Percentiles rank a stretch among this genome's conserved stretches.
These are phyloP conservation scores for Pseudococcus longispinus DNA, from an alignment of 2,888 invertebrate genomes.

Conservation along the genomic window DNA sequence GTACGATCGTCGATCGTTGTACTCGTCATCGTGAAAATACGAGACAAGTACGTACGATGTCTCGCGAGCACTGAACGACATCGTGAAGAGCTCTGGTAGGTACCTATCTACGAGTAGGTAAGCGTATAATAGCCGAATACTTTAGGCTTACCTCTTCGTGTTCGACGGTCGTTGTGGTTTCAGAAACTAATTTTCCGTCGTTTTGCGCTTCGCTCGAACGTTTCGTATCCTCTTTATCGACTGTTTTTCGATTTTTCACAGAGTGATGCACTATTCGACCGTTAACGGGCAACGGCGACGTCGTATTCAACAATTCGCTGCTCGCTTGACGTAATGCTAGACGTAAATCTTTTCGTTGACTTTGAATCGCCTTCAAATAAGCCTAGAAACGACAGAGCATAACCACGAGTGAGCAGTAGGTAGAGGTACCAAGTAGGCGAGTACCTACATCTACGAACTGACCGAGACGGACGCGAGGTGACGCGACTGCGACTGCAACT, in stretches of 20 bases:
- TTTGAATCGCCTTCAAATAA: slow-evolving; percentile 72
- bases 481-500: no score
- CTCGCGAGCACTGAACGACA: no score
- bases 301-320: slow-evolving; percentile 66
- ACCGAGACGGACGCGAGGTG: no score
- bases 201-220: slow-evolving; percentile 78
- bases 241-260: slow-evolving; percentile 77
- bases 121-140: no score
- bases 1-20: no score
- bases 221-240: slow-evolving; percentile 84
- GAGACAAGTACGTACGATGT: no score
- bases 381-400: slow-evolving; percentile 70
- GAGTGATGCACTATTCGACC: slow-evolving; percentile 75
- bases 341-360: slow-evolving; percentile 72
- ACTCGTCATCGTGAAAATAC: no score
- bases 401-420: no score
- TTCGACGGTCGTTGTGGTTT: slow-evolving; percentile 81
- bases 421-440: no score
- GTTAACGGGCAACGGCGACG: slow-evolving; percentile 69
- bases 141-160: slow-evolving; percentile 78
- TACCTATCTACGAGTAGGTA: no score
- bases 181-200: slow-evolving; percentile 86
- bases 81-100: no score
- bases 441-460: no score
- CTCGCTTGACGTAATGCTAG: slow-evolving; percentile 67